phyloP scores from a whole-genome alignment of 1,140 invertebrate species.

The Formica exsecta region DNA sequence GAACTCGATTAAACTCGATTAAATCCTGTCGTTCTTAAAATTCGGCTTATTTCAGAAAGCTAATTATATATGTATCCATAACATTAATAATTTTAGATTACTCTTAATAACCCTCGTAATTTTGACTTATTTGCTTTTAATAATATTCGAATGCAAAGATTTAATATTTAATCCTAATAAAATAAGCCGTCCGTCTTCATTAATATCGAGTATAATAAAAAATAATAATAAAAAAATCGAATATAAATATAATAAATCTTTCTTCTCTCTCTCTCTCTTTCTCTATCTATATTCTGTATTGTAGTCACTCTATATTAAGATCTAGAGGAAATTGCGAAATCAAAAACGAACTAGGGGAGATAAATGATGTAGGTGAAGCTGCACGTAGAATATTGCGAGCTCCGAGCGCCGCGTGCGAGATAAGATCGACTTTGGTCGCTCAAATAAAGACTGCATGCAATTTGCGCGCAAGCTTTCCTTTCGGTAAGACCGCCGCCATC shows the following conservation, averaged over 20 bases:
- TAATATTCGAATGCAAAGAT: not conserved
- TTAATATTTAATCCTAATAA: slow-evolving; percentile 3
- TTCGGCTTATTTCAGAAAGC: not conserved
- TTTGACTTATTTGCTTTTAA: not conserved
- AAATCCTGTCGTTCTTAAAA: not conserved
- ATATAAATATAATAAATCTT: not conserved
- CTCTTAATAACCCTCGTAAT: too few species aligned
- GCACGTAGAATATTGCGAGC: slow-evolving; percentile 25
- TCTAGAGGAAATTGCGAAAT: not conserved
- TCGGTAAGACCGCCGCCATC: not conserved
- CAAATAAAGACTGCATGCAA: not conserved
- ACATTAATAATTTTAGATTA: too few species aligned
- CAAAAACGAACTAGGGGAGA: not conserved
- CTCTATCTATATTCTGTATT: not conserved
- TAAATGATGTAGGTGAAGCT: not conserved
- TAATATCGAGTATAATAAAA: not conserved
- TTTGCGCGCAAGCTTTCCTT: not conserved
- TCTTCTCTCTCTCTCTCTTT: too few species aligned
- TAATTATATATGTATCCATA: not conserved
- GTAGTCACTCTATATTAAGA: not conserved
- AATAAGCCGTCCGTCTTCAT: not conserved
- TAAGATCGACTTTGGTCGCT: not conserved
- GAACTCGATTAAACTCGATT: not conserved
- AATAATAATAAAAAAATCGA: too few species aligned
- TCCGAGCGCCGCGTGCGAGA: not conserved